Conservation (phyloP, 2,113 vertebrate species). For the Centropus bengalensis region DNA sequence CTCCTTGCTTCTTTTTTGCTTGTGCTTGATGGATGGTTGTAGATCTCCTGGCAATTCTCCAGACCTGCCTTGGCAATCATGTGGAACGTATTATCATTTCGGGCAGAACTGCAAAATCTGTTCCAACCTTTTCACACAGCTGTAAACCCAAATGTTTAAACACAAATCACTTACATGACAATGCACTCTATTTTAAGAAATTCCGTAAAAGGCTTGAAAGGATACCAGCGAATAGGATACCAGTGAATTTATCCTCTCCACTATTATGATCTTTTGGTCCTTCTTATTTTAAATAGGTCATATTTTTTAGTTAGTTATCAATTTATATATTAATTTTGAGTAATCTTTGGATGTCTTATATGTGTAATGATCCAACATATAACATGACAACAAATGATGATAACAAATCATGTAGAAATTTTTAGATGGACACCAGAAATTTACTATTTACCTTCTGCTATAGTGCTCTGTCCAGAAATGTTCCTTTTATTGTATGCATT, state of each 20-base stretch:
- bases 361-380: neutral
- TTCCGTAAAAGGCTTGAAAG: conserved; percentile 35
- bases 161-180: conserved; percentile 13
- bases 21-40: conserved; percentile 8
- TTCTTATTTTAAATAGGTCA: neutral
- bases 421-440: neutral
- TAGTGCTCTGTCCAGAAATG: neutral
- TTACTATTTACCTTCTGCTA: neutral
- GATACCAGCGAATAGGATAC: neutral
- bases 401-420: neutral
- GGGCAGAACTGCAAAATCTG: conserved; percentile 30
- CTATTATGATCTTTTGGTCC: neutral
- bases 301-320: neutral
- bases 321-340: neutral
- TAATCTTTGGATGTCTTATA: neutral
- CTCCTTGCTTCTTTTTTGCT: neutral
- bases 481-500: neutral
- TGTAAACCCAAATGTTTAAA: neutral
- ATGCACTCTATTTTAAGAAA: neutral
- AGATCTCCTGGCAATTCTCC: conserved; percentile 21
- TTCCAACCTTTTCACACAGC: conserved; percentile 31
- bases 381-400: neutral
- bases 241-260: neutral
- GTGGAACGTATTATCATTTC: conserved; percentile 38
- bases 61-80: conserved; percentile 41